Evolutionary conservation across 2,113 vertebrate genomes (phyloP).

Genomic region (Grammomys surdaster): DNA sequence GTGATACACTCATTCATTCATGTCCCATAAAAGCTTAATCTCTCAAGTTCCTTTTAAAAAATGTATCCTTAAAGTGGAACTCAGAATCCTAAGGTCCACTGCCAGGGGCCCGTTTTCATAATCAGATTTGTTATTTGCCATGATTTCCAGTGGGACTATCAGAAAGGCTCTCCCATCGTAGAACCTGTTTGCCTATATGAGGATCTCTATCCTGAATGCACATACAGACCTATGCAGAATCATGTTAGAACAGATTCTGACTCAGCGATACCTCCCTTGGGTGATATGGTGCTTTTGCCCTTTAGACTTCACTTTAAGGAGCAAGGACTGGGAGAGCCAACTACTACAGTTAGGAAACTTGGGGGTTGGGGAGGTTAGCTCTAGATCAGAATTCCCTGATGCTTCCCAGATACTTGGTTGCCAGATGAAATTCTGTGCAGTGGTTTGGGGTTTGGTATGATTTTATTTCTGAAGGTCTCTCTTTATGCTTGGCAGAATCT

Average conservation of each 20-base stretch:
- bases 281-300: neutral
- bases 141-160: neutral
- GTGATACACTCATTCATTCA: constrained; percentile 18
- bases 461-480: neutral
- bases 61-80: constrained; percentile 29
- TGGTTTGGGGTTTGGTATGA: neutral
- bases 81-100: neutral
- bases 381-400: neutral
- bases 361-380: neutral
- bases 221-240: neutral
- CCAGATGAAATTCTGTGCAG: neutral
- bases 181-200: neutral
- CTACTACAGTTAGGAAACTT: neutral
- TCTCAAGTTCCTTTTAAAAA: constrained; percentile 37
- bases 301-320: neutral
- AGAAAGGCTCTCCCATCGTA: neutral
- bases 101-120: neutral
- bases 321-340: neutral
- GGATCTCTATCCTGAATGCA: neutral
- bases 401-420: neutral
- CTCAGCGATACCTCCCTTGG: neutral
- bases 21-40: constrained; percentile 21
- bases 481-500: neutral
- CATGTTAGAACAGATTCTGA: neutral
- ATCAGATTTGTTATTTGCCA: neutral